Evolutionary conservation across 2,888 invertebrate genomes (phyloP).

Genomic region (Epirrhoe alternata): DNA sequence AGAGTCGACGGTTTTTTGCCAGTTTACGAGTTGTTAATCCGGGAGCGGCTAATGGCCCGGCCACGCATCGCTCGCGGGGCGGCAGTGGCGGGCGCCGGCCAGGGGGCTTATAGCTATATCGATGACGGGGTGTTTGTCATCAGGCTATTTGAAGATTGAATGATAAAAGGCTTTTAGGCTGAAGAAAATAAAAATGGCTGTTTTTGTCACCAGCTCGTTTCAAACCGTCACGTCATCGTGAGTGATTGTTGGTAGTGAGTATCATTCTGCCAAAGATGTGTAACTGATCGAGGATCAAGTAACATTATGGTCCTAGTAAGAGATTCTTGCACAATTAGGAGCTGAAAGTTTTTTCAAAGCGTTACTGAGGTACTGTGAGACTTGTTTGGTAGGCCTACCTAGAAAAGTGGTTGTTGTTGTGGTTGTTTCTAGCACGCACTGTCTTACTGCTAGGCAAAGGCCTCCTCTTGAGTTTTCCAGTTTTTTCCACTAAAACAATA

Average conservation of each 20-base stretch:
- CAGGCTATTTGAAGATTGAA: constrained; percentile 26
- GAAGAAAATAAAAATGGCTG: constrained; percentile 3
- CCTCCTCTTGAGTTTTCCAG: no score
- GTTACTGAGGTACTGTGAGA: no score
- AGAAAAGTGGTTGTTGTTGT: no score
- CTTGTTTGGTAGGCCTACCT: no score
- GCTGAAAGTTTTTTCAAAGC: no score
- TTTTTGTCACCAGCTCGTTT: neutral
- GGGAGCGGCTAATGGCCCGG: constrained; percentile 50
- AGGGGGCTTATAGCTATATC: constrained; percentile 33
- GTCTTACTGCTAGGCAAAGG: no score
- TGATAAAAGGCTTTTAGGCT: constrained; percentile 33
- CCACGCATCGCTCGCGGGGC: constrained; percentile 51
- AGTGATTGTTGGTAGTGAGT: neutral
- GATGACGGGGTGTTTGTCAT: constrained; percentile 28
- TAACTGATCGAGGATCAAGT: no score
- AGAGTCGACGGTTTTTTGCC: constrained; percentile 51
- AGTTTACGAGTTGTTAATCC: constrained; percentile 55
- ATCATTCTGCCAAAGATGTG: neutral
- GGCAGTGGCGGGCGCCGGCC: constrained; percentile 14
- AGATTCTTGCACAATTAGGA: no score
- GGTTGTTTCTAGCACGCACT: no score
- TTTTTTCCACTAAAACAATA: no score
- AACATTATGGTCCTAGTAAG: no score
- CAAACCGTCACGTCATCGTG: neutral